Evolutionary conservation across 2,888 invertebrate genomes (phyloP), one percentile per base, ranked within the genome.

Genomic region (Spisula solida): DNA sequence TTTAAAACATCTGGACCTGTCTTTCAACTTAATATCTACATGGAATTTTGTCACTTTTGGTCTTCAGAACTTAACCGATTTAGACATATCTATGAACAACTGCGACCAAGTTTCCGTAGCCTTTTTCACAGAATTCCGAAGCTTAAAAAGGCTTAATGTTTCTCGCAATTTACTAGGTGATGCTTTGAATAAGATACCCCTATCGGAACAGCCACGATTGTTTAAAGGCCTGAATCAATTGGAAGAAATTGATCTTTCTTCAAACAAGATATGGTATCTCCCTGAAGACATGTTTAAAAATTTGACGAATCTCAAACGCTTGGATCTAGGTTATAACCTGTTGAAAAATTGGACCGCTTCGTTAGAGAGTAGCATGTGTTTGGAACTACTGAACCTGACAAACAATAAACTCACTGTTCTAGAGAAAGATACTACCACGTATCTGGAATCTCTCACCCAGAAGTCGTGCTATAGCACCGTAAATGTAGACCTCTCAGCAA

Each of bases 81-180:
- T 93, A 6, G 90, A 92, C 75, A 70, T 93, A 10, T 89, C 93
- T 14, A 80, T 86, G 20, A 93, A 93, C 51, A 34, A 70, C 34
- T 90, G 90, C 31, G 10, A 55, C 0, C 18, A 87, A 12, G 79
- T 91, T 1, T 66, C 78, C 0, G 20, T 41, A 18, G 18, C 16
- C 0, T 93, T 93, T 31, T 90, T 93, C 56, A 34, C 56, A 12
- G 31, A 51, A 0, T 88, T 93, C 70, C 0, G 56, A 10, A 47
- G 34, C 14, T 55, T 93, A 18, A 47, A 81, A 31, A n/a, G 78
- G 29, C 78, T 91, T 1, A 91, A 92, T 66, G 25, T 92, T 12
- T 85, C 88, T 10, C 48, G 60, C 31, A 92, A 92, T 75, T 34
- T 41, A 16, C 82, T 92, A 2, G 85, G 88, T 2, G 47, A n/a